Evolutionary conservation across 2,797 vertebrate species (phyloP).

Genomic region (Poecilia gillii): DNA sequence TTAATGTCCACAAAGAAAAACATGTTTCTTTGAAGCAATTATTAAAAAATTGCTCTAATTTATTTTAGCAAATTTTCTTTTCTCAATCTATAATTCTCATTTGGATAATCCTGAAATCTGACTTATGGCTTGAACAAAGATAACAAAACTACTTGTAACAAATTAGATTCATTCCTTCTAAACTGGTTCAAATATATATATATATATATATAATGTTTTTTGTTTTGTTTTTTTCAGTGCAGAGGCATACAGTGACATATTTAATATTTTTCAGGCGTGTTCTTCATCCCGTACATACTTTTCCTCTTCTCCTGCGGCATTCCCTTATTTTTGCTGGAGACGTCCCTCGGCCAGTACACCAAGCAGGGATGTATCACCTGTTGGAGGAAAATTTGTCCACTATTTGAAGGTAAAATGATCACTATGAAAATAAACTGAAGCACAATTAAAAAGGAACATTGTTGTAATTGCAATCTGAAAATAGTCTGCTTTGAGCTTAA

Average conservation of each 20-base stretch:
- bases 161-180: no score
- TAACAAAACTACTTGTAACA: no score
- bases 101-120: no score
- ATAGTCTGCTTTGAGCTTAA: not conserved
- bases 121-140: no score
- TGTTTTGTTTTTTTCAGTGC: no score
- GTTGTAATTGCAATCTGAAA: not conserved
- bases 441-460: not conserved
- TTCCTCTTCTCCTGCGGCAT: constrained; percentile 84
- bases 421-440: not conserved
- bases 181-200: no score
- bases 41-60: no score
- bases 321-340: constrained; percentile 83
- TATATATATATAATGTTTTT: no score
- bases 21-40: no score
- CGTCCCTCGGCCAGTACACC: constrained; percentile 81
- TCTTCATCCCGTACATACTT: constrained; percentile 83
- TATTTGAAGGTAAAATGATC: constrained; percentile 80
- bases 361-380: constrained; percentile 81
- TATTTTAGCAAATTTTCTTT: no score
- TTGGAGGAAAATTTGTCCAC: constrained; percentile 83
- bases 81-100: no score
- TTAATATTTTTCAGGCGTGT: constrained; percentile 73
- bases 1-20: not conserved
- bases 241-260: constrained; percentile 11